These are phyloP conservation scores for Melierax canorus DNA, from an alignment of 2,113 vertebrate species.

Conservation along the genomic window DNA sequence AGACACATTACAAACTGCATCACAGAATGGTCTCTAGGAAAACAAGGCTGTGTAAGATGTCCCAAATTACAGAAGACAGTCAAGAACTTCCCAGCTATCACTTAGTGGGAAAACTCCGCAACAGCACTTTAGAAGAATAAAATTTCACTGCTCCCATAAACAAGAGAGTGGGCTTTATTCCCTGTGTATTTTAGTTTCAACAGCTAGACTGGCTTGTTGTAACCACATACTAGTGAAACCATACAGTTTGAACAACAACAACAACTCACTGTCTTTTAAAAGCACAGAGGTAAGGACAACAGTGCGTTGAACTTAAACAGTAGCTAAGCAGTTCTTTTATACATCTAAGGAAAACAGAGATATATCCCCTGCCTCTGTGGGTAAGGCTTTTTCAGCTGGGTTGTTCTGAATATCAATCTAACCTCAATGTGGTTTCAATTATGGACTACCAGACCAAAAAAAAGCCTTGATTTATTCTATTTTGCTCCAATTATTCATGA, in stretches of 20 bases:
- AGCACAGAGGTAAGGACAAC: not conserved
- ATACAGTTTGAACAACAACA: not conserved
- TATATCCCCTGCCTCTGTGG: not conserved
- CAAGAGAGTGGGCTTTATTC: not conserved
- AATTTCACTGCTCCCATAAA: not conserved
- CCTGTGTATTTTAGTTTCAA: not conserved
- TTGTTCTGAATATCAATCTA: slow-evolving; percentile 62
- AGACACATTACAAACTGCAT: not conserved
- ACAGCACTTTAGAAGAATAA: not conserved
- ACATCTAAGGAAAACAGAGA: not conserved
- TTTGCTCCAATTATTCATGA: slow-evolving; percentile 85
- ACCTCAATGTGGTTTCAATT: slow-evolving; percentile 93
- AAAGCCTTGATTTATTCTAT: slow-evolving; percentile 88
- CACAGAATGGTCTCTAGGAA: not conserved
- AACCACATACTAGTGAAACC: not conserved
- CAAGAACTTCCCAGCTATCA: not conserved
- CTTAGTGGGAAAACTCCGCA: not conserved
- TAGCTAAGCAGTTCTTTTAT: not conserved
- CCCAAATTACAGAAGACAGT: not conserved
- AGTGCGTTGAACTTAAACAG: not conserved
- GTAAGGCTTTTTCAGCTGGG: slow-evolving; percentile 41
- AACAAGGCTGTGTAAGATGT: not conserved
- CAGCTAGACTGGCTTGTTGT: not conserved
- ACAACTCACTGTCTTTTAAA: not conserved
- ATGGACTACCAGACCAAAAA: slow-evolving; percentile 80